Percentiles rank a stretch among this genome's conserved stretches.
Evolutionary conservation across 2,797 vertebrate species (phyloP).

Genomic region (Danio aesculapii): DNA sequence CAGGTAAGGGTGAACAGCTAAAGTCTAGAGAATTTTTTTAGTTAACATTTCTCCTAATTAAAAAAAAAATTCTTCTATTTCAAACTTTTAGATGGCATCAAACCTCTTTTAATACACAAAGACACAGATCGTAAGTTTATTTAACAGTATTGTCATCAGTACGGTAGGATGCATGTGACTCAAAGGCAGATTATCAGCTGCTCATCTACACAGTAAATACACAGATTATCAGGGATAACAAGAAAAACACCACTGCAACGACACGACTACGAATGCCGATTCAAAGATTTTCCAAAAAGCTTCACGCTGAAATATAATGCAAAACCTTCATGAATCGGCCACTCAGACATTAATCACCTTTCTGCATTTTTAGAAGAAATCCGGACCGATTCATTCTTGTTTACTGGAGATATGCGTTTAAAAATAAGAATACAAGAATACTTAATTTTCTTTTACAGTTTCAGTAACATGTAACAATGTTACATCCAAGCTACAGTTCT

Average conservation of each 20-base stretch:
- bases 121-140: neutral
- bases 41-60: no score
- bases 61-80: no score
- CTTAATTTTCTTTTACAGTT: neutral
- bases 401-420: neutral
- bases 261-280: neutral
- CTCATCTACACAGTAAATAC: neutral
- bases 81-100: neutral
- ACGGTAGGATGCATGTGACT: neutral
- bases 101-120: neutral
- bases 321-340: neutral
- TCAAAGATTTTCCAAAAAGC: neutral
- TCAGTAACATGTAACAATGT: conserved; percentile 17
- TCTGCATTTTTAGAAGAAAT: neutral
- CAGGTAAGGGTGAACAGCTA: no score
- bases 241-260: neutral
- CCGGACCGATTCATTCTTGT: neutral
- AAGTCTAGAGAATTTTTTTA: no score
- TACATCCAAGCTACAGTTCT: conserved; percentile 25
- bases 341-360: neutral
- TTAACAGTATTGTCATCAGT: conserved; percentile 7
- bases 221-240: neutral
- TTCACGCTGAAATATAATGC: neutral
- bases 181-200: neutral
- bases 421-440: conserved; percentile 20